phyloP scores from a whole-genome alignment of 2,113 vertebrate genomes.

The Elephantulus edwardii region DNA sequence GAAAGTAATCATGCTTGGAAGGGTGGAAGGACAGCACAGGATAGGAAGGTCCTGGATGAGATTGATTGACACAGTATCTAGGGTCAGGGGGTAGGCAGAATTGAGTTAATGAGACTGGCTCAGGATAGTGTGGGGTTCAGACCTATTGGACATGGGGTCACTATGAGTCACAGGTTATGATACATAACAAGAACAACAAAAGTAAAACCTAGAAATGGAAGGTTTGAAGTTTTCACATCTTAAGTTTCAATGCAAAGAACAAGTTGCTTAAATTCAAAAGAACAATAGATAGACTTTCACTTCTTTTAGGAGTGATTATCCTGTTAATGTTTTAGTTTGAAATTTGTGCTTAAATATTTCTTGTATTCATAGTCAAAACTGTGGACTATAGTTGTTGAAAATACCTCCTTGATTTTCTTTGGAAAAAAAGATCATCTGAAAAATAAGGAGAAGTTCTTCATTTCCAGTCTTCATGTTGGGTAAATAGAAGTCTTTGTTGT shows the following conservation, averaged over 20 bases:
- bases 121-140: too few species aligned
- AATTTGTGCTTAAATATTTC: background rate
- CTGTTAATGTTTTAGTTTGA: background rate
- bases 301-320: background rate
- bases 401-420: background rate
- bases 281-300: background rate
- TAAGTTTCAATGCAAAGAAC: background rate
- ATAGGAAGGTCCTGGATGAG: too few species aligned
- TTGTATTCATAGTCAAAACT: background rate
- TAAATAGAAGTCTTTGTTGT: background rate
- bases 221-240: background rate
- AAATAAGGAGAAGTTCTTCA: background rate
- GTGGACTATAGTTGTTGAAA: background rate
- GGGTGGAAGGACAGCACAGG: too few species aligned
- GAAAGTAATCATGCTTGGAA: too few species aligned
- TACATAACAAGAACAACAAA: too few species aligned
- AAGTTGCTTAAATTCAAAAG: background rate
- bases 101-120: too few species aligned
- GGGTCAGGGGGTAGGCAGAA: too few species aligned
- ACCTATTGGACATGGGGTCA: too few species aligned
- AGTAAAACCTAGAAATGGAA: background rate
- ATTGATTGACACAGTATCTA: too few species aligned
- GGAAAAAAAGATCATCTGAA: slow-evolving; percentile 1
- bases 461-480: background rate
- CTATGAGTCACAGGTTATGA: too few species aligned